Evolutionary conservation across 1,140 invertebrate genomes (phyloP), one percentile per base, ranked within the genome.

Genomic region (Pentalonia nigronervosa): DNA sequence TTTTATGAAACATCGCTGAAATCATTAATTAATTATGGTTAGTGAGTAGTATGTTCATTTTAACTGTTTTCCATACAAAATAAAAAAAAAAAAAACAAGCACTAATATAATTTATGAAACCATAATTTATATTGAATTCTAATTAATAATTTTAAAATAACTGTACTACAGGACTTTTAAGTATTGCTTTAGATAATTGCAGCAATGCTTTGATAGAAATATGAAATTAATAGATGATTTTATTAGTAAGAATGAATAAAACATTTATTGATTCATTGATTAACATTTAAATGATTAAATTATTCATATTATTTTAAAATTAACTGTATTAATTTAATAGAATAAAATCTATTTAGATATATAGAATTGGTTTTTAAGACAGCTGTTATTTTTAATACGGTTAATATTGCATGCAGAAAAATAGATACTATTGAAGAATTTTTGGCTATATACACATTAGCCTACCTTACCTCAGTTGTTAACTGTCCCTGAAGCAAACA

Each of bases 341-440:
- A n/a, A 67, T 67, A n/a, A 20, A 76, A 76, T 76, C 0, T 17
- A 76, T 76, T n/a, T 17, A 34, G 60, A 76, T n/a, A n/a, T n/a
- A n/a, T 76, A 76, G 60, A 76, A 76, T n/a, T 76, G 60, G 60
- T 83, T 83, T 83, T 83, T 36, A 23, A 8, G 34, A 7, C 17
- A 83, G 34, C 34, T 21, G 34, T 36, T 53, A 34, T 50, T 88
- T 88, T 53, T 25, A 41, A 41, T 23, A n/a, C 23, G 0, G 88
- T 90, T 60, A 60, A 90, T 90, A 11, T n/a, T 45, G 17, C 89
- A 90, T 90, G 89, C 53, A 67, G 89, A 23, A 60, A 67, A 90
- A 60, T 45, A 67, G 56, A 90, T 90, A 67, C 23, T 34, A 67
- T 36, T 45, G 53, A 60, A 90, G 53, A 90, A 60, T 20, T 14